These are phyloP conservation scores for Squalus acanthias DNA, from an alignment of 2,797 vertebrate genomes.

Conservation along the genomic window DNA sequence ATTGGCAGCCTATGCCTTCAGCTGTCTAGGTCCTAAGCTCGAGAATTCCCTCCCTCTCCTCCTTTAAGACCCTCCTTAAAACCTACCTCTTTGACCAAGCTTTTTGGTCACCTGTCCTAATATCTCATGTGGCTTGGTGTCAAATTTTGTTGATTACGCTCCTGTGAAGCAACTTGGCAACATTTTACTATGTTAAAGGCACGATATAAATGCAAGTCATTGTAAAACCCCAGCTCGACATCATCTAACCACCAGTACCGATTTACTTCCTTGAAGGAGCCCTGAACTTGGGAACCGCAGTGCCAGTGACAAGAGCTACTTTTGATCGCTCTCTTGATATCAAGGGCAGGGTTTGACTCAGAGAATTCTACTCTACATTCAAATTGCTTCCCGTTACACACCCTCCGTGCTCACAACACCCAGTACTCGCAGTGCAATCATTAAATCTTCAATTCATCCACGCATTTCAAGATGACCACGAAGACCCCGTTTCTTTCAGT, in stretches of 20 bases:
- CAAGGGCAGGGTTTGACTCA: not conserved
- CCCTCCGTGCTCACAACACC: not conserved
- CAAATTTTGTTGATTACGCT: not conserved
- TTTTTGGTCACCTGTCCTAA: not conserved
- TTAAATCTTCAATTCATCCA: not conserved
- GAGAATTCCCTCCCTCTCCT: not conserved
- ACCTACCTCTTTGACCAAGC: not conserved
- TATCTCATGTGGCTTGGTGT: not conserved
- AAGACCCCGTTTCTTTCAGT: not conserved
- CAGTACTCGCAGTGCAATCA: not conserved
- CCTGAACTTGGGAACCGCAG: not conserved
- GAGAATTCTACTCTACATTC: not conserved
- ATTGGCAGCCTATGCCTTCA: not conserved
- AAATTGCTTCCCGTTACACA: not conserved
- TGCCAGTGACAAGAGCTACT: not conserved
- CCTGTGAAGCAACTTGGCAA: not conserved
- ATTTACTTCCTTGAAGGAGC: not conserved
- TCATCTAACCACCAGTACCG: not conserved
- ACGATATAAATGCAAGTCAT: not conserved
- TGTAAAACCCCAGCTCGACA: not conserved
- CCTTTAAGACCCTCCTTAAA: not conserved
- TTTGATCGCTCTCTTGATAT: not conserved
- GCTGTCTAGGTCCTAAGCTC: not conserved
- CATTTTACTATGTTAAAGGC: not conserved
- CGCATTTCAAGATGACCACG: not conserved